A percentile compares a stretch with the other conserved stretches of the same genome.
Conservation (phyloP, 2,888 invertebrate species). For the Sceliomorpha sp. region DNA sequence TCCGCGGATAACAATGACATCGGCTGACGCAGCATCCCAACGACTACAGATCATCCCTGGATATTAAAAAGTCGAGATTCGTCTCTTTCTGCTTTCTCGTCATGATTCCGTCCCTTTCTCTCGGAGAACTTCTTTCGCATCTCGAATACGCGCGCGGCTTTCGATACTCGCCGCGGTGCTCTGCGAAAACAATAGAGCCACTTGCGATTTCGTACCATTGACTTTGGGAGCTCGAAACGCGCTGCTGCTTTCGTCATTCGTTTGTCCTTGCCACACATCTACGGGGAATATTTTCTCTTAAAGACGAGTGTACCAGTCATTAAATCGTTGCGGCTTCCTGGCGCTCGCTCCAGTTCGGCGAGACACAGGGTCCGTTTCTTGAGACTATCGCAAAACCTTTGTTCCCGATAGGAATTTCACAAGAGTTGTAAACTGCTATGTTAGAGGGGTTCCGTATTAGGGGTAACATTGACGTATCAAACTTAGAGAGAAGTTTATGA, state of each 20-base stretch:
- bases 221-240: conserved; percentile 50
- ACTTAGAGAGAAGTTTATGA: no score
- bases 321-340: conserved; percentile 11
- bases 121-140: conserved; percentile 44
- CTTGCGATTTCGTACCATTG: conserved; percentile 72
- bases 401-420: no score
- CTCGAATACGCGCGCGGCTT: conserved; percentile 33
- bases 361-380: no score
- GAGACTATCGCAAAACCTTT: no score
- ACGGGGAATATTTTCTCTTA: conserved; percentile 15
- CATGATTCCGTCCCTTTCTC: conserved; percentile 18
- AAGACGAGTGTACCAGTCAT: conserved; percentile 45
- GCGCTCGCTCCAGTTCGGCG: no score
- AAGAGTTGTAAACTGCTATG: no score
- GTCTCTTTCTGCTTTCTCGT: conserved; percentile 49
- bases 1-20: conserved; percentile 80
- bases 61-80: conserved; percentile 79
- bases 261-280: conserved; percentile 2
- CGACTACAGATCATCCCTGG: conserved; percentile 80
- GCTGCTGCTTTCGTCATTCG: conserved; percentile 23
- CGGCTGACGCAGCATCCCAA: conserved; percentile 78
- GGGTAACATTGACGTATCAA: no score
- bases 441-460: no score
- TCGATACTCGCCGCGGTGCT: conserved; percentile 57
- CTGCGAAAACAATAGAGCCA: conserved; percentile 70